phyloP scores from a whole-genome alignment of 37 sponge, comb jelly and placozoan species.

The Bolinopsis microptera region DNA sequence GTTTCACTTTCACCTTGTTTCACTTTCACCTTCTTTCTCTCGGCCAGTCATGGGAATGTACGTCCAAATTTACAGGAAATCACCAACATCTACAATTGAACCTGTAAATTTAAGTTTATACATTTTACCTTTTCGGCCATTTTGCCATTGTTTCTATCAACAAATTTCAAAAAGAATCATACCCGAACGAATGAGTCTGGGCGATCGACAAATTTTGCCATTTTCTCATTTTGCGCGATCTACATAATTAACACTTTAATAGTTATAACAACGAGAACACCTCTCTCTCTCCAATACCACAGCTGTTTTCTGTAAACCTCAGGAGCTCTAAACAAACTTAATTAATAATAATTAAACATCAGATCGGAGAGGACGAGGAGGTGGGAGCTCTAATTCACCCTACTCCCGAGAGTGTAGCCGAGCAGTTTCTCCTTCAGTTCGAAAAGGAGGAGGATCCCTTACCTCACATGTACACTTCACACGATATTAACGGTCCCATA shows the following conservation, averaged over 20 bases:
- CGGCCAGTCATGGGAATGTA: too few relatives aligned
- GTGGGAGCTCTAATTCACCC: background rate
- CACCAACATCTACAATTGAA: too few relatives aligned
- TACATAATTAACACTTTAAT: too few relatives aligned
- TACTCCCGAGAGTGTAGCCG: background rate
- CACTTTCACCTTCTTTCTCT: too few relatives aligned
- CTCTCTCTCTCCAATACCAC: background rate
- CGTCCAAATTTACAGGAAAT: too few relatives aligned
- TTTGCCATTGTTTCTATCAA: too few relatives aligned
- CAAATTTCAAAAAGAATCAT: too few relatives aligned
- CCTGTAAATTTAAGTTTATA: too few relatives aligned
- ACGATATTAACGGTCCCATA: constrained; percentile 8
- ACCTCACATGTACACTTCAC: background rate
- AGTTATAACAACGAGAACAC: background rate
- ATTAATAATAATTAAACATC: background rate
- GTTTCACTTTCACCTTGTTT: too few relatives aligned
- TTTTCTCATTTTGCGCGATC: too few relatives aligned
- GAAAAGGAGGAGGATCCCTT: background rate
- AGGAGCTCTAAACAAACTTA: background rate
- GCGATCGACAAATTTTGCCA: background rate
- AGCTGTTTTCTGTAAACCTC: background rate
- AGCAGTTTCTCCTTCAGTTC: background rate
- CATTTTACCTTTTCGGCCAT: too few relatives aligned
- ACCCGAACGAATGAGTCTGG: too few relatives aligned
- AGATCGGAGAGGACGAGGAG: background rate